These are phyloP conservation scores for Craniophora ligustri DNA, from an alignment of 2,888 invertebrate species.

Conservation along the genomic window DNA sequence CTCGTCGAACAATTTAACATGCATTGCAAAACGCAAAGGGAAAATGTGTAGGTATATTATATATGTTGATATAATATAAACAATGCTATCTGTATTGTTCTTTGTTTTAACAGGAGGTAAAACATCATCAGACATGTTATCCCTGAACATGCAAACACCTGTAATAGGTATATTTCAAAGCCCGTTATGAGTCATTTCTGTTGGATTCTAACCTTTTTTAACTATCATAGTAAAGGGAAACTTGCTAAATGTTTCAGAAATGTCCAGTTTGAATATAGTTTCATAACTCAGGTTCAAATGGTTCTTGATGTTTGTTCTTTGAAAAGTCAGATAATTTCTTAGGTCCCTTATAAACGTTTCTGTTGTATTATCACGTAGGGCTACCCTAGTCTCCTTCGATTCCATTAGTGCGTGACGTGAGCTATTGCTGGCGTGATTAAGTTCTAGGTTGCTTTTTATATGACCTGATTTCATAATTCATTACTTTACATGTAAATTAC, in stretches of 20 bases:
- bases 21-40: conserved; percentile 21
- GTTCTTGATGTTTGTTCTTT: too few relatives aligned
- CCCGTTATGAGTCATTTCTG: too few relatives aligned
- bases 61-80: conserved; percentile 1
- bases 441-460: conserved; percentile 58
- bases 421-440: conserved; percentile 44
- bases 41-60: conserved; percentile 15
- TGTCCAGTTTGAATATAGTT: neutral
- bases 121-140: conserved; percentile 13
- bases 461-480: conserved; percentile 57
- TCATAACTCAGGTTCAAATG: neutral
- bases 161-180: neutral
- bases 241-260: neutral
- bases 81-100: conserved; percentile 37
- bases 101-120: conserved; percentile 36
- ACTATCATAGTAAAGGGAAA: neutral
- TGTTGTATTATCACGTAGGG: conserved; percentile 5
- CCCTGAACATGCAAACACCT: neutral
- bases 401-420: conserved; percentile 49
- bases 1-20: conserved; percentile 22
- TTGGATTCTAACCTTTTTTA: too few relatives aligned
- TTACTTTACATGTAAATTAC: conserved; percentile 39
- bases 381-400: conserved; percentile 22
- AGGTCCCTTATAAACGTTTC: conserved; percentile 1
- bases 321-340: neutral